Evolutionary conservation across 2,113 vertebrate species (phyloP).

Genomic region (Entomyzon cyanotis): DNA sequence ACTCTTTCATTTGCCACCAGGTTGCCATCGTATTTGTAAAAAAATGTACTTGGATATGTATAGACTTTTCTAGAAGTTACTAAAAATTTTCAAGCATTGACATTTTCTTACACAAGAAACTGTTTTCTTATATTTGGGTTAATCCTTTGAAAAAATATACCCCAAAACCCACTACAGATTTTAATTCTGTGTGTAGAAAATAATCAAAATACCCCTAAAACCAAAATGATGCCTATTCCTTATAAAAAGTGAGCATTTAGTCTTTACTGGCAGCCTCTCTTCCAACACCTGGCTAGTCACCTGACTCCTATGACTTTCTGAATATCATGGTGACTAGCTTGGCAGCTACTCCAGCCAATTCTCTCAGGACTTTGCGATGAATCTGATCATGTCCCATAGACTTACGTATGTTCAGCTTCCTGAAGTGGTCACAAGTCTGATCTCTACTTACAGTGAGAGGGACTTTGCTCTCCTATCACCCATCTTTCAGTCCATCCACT

Average conservation of each 20-base stretch:
- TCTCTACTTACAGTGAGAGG: too few relatives aligned
- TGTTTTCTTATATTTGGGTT: neutral
- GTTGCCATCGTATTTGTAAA: neutral
- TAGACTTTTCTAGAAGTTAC: neutral
- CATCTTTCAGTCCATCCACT: too few relatives aligned
- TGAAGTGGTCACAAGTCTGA: too few relatives aligned
- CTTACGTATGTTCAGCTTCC: too few relatives aligned
- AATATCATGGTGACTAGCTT: too few relatives aligned
- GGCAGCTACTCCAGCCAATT: too few relatives aligned
- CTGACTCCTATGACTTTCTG: too few relatives aligned
- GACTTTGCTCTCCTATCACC: too few relatives aligned
- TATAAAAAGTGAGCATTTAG: neutral
- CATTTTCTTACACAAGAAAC: neutral
- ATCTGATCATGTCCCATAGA: too few relatives aligned
- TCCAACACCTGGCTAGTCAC: neutral
- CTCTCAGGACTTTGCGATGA: too few relatives aligned
- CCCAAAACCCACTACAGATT: neutral
- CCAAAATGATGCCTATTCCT: neutral
- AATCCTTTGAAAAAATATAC: neutral
- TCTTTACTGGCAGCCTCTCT: neutral
- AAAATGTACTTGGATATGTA: neutral
- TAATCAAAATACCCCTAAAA: neutral
- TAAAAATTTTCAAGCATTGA: neutral
- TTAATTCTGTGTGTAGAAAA: neutral
- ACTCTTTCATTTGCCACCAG: neutral